Conservation (phyloP, 2,888 invertebrate genomes). For the Hirtodrosophila duncani region DNA sequence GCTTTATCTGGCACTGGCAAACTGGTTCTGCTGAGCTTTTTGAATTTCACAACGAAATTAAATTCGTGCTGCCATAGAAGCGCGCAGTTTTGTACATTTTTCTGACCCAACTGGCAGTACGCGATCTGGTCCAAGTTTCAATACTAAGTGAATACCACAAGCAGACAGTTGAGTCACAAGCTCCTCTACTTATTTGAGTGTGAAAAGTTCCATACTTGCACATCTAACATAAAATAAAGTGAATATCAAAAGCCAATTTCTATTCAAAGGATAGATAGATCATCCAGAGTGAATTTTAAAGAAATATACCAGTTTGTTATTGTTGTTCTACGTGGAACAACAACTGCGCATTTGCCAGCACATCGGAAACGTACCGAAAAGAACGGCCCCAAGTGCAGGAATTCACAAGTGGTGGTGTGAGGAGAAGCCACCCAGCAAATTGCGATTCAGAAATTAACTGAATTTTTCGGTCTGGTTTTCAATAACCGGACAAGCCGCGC, state of each 20-base stretch:
- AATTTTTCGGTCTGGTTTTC: constrained; percentile 42
- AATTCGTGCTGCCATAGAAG: constrained; percentile 44
- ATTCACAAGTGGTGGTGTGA: constrained; percentile 50
- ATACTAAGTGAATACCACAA: constrained; percentile 44
- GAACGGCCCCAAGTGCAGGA: constrained; percentile 43
- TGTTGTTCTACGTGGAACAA: constrained; percentile 50
- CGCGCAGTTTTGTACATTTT: constrained; percentile 29
- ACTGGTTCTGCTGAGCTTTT: constrained; percentile 58
- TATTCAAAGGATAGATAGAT: constrained; percentile 31
- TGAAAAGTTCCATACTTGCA: constrained; percentile 16
- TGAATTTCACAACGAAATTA: constrained; percentile 76
- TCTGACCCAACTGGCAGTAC: constrained; percentile 5
- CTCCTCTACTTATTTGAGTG: constrained; percentile 18
- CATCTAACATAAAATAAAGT: constrained; percentile 16
- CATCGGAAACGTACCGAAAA: neutral
- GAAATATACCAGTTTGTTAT: constrained; percentile 4
- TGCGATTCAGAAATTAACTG: constrained; percentile 39
- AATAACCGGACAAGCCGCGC: constrained; percentile 43
- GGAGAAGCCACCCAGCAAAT: constrained; percentile 55
- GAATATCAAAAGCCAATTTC: constrained; percentile 23
- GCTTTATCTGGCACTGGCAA: constrained; percentile 54
- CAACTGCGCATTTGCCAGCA: constrained; percentile 37
- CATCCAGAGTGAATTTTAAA: constrained; percentile 2
- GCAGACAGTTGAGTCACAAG: constrained; percentile 50
- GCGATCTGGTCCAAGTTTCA: constrained; percentile 21